Percentiles rank a stretch among this genome's conserved stretches.
Conservation (phyloP, 2,113 vertebrate genomes). For the Austrofundulus limnaeus region DNA sequence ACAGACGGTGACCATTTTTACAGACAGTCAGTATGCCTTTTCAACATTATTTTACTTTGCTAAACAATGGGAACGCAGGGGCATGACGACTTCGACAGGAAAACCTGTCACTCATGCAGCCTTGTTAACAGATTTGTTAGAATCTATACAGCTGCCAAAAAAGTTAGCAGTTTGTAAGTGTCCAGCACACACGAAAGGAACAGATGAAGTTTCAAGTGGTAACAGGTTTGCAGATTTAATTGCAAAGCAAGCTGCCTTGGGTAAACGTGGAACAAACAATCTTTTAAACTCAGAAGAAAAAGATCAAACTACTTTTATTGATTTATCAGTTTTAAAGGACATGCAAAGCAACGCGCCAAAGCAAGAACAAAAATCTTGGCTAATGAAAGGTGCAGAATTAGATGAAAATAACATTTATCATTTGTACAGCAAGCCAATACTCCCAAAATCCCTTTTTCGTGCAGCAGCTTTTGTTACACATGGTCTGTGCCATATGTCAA, state of each 20-base stretch:
- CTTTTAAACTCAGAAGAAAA: background rate
- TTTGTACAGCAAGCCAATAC: background rate
- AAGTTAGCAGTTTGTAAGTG: background rate
- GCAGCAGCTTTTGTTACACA: background rate
- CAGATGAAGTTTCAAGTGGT: background rate
- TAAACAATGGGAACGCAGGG: background rate
- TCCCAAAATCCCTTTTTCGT: background rate
- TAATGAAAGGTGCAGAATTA: background rate
- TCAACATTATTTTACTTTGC: background rate
- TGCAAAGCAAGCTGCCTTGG: background rate
- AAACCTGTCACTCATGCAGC: background rate
- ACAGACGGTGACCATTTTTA: background rate
- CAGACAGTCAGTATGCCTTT: background rate
- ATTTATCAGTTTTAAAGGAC: background rate
- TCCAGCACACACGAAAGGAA: background rate
- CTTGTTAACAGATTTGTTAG: fast-evolving
- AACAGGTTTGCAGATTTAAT: background rate
- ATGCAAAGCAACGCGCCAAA: background rate
- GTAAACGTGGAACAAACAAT: background rate
- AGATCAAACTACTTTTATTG: too few relatives aligned
- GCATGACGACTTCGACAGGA: background rate
- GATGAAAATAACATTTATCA: background rate
- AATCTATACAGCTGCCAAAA: background rate
- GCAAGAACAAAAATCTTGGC: fast-evolving
- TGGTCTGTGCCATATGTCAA: background rate